Percentiles rank a stretch among this genome's conserved stretches.
phyloP scores from a whole-genome alignment of 2,888 invertebrate genomes.

The Poecilus cupreus region DNA sequence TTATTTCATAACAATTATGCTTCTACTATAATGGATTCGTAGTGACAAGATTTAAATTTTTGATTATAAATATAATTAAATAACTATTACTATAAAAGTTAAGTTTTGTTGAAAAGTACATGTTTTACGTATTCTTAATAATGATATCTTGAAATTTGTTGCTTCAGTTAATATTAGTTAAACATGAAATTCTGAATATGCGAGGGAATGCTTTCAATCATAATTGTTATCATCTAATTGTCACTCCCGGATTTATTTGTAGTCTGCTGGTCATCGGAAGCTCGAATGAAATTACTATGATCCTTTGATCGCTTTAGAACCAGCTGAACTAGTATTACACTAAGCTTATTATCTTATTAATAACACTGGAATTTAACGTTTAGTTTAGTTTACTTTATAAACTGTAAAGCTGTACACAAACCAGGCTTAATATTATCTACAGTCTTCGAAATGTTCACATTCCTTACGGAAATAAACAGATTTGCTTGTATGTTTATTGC shows the following conservation, averaged over 20 bases:
- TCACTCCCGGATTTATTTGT: not conserved
- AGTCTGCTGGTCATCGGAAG: not conserved
- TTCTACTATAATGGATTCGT: no score
- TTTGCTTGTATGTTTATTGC: conserved; percentile 28
- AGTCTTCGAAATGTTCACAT: not conserved
- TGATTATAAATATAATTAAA: no score
- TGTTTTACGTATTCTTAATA: no score
- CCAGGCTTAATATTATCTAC: conserved; percentile 14
- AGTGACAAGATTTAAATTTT: no score
- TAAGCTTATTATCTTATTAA: conserved; percentile 34
- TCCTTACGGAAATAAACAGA: not conserved
- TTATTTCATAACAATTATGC: no score
- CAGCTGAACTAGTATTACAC: conserved; percentile 9
- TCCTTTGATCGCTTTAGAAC: conserved; percentile 4
- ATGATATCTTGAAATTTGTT: no score
- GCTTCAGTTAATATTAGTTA: no score
- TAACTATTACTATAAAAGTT: no score
- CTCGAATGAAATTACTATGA: not conserved
- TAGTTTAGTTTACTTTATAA: conserved; percentile 21
- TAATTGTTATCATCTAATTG: not conserved
- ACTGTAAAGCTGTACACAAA: not conserved
- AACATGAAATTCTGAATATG: no score
- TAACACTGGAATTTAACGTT: conserved; percentile 21
- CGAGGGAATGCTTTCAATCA: not conserved
- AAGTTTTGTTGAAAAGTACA: no score